Conservation (phyloP, 2,113 vertebrate species). For the Spea bombifrons region DNA sequence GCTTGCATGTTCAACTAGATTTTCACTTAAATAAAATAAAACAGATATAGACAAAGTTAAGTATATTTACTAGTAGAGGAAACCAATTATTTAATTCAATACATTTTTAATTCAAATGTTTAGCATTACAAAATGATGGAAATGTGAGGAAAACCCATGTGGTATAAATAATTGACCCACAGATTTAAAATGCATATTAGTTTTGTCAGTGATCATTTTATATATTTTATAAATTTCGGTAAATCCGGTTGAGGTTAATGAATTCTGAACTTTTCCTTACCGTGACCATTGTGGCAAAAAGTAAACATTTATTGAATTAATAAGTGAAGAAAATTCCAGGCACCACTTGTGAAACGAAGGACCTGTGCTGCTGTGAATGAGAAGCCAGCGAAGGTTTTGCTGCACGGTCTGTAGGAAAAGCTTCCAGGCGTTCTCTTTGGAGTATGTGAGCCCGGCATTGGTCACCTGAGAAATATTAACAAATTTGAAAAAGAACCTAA, state of each 20-base stretch:
- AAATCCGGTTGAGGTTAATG: no score
- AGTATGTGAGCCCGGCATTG: slow-evolving; percentile 52
- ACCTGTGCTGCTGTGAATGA: slow-evolving; percentile 47
- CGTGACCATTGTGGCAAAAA: slow-evolving; percentile 60
- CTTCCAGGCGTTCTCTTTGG: slow-evolving; percentile 25
- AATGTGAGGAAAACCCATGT: no score
- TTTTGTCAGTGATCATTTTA: no score
- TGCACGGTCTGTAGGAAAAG: slow-evolving; percentile 46
- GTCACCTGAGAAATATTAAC: slow-evolving; percentile 42
- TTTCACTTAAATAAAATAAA: slow-evolving; percentile 16
- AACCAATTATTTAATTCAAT: no score
- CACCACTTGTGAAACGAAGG: slow-evolving; percentile 38
- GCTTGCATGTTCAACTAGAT: slow-evolving; percentile 40
- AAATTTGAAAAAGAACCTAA: background rate
- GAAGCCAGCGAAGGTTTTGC: slow-evolving; percentile 38
- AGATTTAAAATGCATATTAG: no score
- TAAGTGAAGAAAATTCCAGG: slow-evolving; percentile 35
- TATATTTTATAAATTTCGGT: no score
- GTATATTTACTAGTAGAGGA: no score
- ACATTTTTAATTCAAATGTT: no score
- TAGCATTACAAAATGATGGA: no score
- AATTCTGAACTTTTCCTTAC: slow-evolving; percentile 19
- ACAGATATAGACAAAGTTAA: background rate
- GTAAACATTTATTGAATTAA: slow-evolving; percentile 43
- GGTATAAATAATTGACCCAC: no score